Evolutionary conservation across 92 coral and sea anemone genomes (phyloP).

Genomic region (Zoanthus sansibaricus): DNA sequence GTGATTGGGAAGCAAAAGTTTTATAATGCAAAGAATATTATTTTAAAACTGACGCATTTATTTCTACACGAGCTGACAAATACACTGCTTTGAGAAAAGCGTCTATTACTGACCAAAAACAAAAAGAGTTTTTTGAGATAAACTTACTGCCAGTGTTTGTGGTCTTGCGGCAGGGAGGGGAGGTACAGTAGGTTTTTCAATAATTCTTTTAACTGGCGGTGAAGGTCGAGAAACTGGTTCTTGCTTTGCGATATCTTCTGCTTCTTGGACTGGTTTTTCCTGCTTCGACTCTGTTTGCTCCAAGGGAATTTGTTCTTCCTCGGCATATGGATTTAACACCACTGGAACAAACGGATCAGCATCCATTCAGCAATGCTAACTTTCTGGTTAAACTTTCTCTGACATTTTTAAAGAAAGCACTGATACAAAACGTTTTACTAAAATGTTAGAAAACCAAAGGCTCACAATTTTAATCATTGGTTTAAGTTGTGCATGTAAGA

Average conservation of each 20-base stretch:
- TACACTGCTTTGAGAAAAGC: not conserved
- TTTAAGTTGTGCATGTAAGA: too few relatives aligned
- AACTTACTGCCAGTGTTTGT: conserved; percentile 34
- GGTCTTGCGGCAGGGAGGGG: conserved; percentile 30
- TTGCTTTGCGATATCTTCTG: conserved; percentile 7
- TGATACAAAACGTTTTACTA: too few relatives aligned
- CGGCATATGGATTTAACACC: not conserved
- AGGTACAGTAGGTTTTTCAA: conserved; percentile 52
- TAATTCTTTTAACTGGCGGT: conserved; percentile 29
- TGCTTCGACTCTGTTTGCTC: conserved; percentile 18
- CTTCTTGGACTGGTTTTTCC: conserved; percentile 19
- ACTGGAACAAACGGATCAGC: not conserved
- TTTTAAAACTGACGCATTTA: too few relatives aligned
- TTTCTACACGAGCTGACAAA: not conserved
- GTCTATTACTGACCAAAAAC: not conserved
- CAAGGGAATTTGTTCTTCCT: not conserved
- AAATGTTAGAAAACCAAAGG: too few relatives aligned
- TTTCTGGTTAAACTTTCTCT: too few relatives aligned
- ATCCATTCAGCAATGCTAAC: not conserved
- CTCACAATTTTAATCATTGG: too few relatives aligned
- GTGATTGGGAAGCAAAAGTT: too few relatives aligned
- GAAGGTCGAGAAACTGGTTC: conserved; percentile 51
- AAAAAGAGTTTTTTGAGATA: not conserved
- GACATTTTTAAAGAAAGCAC: too few relatives aligned
- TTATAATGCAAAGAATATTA: too few relatives aligned